Evolutionary conservation across 2,113 vertebrate genomes (phyloP).

Genomic region (Tor tambroides): DNA sequence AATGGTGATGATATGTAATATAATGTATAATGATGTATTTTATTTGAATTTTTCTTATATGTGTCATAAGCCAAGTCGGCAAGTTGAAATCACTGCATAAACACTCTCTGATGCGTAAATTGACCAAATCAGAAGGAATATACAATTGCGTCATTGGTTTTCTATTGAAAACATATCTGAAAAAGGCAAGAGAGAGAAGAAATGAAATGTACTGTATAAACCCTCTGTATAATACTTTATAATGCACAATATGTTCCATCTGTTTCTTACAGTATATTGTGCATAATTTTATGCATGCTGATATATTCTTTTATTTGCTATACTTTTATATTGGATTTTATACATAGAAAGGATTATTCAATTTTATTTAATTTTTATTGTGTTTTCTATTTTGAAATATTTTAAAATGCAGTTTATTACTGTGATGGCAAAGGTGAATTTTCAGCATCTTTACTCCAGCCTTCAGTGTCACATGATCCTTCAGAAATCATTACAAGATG

Average conservation of each 20-base stretch:
- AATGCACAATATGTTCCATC: background rate
- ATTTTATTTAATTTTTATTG: background rate
- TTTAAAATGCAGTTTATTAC: background rate
- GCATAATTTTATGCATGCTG: background rate
- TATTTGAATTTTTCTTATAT: background rate
- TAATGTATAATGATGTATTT: background rate
- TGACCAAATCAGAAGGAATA: constrained; percentile 12
- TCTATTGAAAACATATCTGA: background rate
- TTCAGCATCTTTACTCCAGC: background rate
- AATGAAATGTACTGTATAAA: background rate
- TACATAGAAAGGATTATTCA: background rate
- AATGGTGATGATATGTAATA: background rate
- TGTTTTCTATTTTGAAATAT: background rate
- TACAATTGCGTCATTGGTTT: background rate
- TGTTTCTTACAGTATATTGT: background rate
- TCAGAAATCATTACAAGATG: background rate
- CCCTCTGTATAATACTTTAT: background rate
- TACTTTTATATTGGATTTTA: background rate
- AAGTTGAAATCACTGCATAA: background rate
- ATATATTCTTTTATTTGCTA: background rate
- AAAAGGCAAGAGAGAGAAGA: background rate
- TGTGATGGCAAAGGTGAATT: background rate
- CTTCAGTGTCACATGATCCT: background rate
- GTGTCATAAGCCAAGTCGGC: background rate
- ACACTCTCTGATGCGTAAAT: background rate